phyloP scores from a whole-genome alignment of 2,888 invertebrate genomes.

The Tupiocoris notatus region DNA sequence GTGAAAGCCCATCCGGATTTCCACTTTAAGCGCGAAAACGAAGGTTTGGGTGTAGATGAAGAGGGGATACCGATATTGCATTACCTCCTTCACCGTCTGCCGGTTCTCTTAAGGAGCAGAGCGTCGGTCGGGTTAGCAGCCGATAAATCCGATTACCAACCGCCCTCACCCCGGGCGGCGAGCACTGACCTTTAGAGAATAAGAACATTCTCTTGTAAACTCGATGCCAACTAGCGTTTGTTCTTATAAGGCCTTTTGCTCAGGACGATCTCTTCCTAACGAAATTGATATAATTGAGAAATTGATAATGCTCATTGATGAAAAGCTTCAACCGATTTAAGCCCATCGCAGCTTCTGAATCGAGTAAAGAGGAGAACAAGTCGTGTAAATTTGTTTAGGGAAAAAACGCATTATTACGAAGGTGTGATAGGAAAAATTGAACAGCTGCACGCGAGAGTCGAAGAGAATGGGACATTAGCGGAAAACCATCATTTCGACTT shows the following conservation, averaged over 20 bases:
- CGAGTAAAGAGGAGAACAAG: slow-evolving; percentile 3
- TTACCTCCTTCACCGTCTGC: not conserved
- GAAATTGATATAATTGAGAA: not conserved
- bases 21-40: not conserved
- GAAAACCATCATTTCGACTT: too few relatives aligned
- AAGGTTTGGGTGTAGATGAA: not conserved
- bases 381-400: not conserved
- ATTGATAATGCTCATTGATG: not conserved
- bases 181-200: not conserved
- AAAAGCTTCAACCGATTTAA: too few relatives aligned
- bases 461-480: too few relatives aligned
- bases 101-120: too few relatives aligned
- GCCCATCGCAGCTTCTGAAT: too few relatives aligned
- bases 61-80: not conserved
- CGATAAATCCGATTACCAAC: not conserved
- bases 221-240: not conserved
- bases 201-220: not conserved
- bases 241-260: not conserved
- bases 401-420: too few relatives aligned
- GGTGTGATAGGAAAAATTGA: too few relatives aligned
- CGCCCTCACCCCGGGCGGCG: not conserved
- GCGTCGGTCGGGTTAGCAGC: not conserved
- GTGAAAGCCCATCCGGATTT: not conserved
- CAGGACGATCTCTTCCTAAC: not conserved
- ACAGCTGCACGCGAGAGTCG: too few relatives aligned